Evolutionary conservation across 2,888 invertebrate genomes (phyloP).

Genomic region (Cistogaster globosa): DNA sequence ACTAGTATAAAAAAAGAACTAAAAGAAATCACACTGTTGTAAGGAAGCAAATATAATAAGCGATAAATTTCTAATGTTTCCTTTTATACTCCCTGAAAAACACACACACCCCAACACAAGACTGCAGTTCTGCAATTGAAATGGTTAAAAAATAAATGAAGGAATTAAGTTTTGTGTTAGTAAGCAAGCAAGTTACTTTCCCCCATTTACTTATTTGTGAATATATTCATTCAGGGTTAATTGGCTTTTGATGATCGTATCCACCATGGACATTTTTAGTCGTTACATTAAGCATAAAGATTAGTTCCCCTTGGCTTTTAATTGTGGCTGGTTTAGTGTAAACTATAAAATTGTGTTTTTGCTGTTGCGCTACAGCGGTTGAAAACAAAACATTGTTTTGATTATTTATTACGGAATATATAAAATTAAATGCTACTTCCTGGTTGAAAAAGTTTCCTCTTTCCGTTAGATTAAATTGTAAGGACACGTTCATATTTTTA

Average conservation of each 20-base stretch:
- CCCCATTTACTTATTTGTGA: neutral
- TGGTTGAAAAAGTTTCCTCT: no score
- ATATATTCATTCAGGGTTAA: constrained; percentile 53
- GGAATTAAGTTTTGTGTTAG: neutral
- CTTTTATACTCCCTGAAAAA: neutral
- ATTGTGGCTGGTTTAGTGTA: constrained; percentile 3
- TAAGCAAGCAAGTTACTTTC: neutral
- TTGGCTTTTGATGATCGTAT: constrained; percentile 65
- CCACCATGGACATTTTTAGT: constrained; percentile 33
- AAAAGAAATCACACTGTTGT: constrained; percentile 44
- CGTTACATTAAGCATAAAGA: neutral
- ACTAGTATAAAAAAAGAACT: neutral
- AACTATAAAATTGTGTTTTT: constrained; percentile 5
- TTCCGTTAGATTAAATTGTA: constrained; percentile 30
- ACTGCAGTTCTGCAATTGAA: constrained; percentile 5
- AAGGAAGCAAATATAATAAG: constrained; percentile 55
- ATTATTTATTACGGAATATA: constrained; percentile 77
- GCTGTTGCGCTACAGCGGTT: constrained; percentile 1
- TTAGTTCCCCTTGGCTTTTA: constrained; percentile 10
- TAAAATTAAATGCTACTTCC: constrained; percentile 76
- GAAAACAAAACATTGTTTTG: constrained; percentile 74
- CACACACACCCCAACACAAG: neutral
- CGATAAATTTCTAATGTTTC: constrained; percentile 57
- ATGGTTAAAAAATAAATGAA: constrained; percentile 33
- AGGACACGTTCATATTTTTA: constrained; percentile 12